Evolutionary conservation across 2,797 vertebrate species (phyloP).

Genomic region (Cossypha heuglini): DNA sequence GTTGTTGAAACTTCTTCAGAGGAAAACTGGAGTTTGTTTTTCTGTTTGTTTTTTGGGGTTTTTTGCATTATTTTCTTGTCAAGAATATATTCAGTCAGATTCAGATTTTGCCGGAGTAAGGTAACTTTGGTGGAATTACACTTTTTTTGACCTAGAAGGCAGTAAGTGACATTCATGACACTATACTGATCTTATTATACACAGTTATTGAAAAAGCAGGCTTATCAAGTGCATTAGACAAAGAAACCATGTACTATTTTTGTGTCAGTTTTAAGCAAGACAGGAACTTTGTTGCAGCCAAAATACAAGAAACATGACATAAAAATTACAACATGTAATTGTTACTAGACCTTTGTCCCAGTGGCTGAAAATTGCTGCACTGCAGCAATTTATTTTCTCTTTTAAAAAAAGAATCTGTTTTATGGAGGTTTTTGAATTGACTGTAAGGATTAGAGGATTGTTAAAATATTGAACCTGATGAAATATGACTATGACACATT

Average conservation of each 20-base stretch:
- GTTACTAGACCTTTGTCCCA: neutral
- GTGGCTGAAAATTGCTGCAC: neutral
- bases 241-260: neutral
- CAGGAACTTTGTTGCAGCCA: neutral
- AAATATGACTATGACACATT: neutral
- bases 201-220: neutral
- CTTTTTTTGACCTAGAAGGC: neutral
- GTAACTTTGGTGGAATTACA: neutral
- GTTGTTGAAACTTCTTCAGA: neutral
- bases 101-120: neutral
- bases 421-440: neutral
- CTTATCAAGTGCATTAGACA: neutral
- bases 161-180: neutral
- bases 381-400: neutral
- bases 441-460: neutral
- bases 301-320: neutral
- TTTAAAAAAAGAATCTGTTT: neutral
- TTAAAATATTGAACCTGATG: neutral
- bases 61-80: neutral
- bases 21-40: neutral
- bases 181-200: neutral
- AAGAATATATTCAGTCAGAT: neutral
- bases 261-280: neutral
- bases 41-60: accelerated
- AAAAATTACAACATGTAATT: neutral